Evolutionary conservation across 2,113 vertebrate genomes (phyloP), one percentile per base, ranked within the genome.

Genomic region (Athene cunicularia): DNA sequence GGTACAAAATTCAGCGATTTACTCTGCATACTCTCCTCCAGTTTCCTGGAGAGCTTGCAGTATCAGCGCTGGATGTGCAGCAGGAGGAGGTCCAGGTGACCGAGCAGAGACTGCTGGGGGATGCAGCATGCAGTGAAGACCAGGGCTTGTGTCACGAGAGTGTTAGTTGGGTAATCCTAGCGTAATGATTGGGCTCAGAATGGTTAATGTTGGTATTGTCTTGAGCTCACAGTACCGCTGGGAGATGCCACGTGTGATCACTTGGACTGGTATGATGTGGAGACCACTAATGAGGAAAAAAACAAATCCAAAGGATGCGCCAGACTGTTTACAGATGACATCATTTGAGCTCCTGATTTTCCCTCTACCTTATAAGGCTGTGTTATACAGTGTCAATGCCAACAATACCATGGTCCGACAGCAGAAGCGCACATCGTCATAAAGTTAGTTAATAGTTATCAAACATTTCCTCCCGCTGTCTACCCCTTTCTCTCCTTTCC

Each of bases 381-480:
- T 37, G 35, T 77, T 83, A 35, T 0, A 49, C n/a, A 26, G 56
- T 5, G 21, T 28, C 16, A 32, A 45, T 63, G 86, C 41, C n/a
- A 83, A 5, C 16, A 59, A 0, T 9, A 27, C 27, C 43, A 7
- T 14, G 70, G 41, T 4, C 49, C 0, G 0, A 33, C 39, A 60
- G 85, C 62, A 90, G 71, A 82, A 84, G 35, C 1, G 0, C 53
- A 37, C 2, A 0, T 13, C 20, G n/a, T 14, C 35, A 27, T 12
- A 11, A 60, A 62, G 8, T 47, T n/a, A 37, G n/a, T 71, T 35
- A 28, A n/a, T 58, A 32, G 32, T 88, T 55, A 80, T 20, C 76
- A 74, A 88, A 66, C 19, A 23, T 47, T 81, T 67, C 53, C 45
- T 43, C 20, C 23, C 49, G 9, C 28, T 55, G 30, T 50, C 24